Evolutionary conservation across 2,888 invertebrate species (phyloP).

Genomic region (Drosophila demipolita): DNA sequence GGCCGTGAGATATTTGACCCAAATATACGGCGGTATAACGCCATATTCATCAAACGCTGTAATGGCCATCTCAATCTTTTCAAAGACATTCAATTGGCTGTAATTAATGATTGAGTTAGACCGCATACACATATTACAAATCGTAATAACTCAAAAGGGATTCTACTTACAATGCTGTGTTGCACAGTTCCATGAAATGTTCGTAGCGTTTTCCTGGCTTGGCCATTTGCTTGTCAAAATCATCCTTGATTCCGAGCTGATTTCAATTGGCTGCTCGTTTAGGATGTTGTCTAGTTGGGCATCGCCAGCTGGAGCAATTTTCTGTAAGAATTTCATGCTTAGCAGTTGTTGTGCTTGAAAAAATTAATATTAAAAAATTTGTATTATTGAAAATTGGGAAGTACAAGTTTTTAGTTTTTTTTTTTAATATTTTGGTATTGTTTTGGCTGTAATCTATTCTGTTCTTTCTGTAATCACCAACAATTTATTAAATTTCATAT

Average conservation of each 20-base stretch:
- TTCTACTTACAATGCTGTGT: conserved; percentile 47
- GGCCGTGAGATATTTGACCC: conserved; percentile 50
- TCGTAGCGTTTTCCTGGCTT: conserved; percentile 29
- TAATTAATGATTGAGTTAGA: neutral
- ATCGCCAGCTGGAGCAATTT: conserved; percentile 35
- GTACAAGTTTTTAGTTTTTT: neutral
- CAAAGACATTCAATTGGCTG: conserved; percentile 49
- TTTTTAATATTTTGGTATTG: neutral
- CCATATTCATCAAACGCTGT: conserved; percentile 17
- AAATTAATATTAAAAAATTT: neutral
- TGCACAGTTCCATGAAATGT: conserved; percentile 36
- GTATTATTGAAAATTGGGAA: conserved; percentile 3
- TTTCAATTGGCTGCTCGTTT: conserved; percentile 49
- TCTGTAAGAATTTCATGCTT: conserved; percentile 12
- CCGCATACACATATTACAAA: neutral
- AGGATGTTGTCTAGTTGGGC: conserved; percentile 24
- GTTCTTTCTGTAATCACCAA: neutral
- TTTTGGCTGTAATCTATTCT: neutral
- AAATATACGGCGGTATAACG: conserved; percentile 49
- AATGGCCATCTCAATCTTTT: conserved; percentile 38
- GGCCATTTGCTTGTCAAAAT: conserved; percentile 22
- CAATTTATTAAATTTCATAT: neutral
- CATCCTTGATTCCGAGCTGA: conserved; percentile 45
- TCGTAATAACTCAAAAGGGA: too few species aligned
- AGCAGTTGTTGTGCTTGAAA: neutral